phyloP scores from a whole-genome alignment of 2,113 vertebrate species.

The Jacana jacana region DNA sequence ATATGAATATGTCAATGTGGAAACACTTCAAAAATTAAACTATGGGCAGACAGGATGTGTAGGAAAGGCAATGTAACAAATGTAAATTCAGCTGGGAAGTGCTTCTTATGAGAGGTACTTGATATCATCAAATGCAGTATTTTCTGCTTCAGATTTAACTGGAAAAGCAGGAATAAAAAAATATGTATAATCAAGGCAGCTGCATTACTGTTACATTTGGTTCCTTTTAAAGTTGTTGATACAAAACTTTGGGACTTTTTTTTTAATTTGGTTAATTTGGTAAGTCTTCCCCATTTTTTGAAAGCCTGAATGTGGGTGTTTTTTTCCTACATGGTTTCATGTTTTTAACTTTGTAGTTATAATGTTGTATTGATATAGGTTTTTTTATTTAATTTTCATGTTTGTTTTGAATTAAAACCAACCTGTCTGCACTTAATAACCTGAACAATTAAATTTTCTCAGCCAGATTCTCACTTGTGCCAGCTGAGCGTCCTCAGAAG shows the following conservation, averaged over 20 bases:
- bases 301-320: neutral
- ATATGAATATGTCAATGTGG: neutral
- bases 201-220: neutral
- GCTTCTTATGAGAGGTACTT: neutral
- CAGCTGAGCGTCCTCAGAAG: constrained; percentile 35
- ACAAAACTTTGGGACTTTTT: neutral
- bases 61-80: neutral
- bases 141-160: neutral
- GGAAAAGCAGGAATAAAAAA: constrained; percentile 19
- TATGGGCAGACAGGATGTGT: neutral
- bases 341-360: neutral
- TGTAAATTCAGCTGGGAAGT: neutral
- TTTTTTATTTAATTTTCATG: constrained; percentile 27
- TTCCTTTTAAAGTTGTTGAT: neutral
- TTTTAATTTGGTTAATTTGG: neutral
- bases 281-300: neutral
- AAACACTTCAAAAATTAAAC: neutral
- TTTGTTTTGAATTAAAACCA: constrained; percentile 56
- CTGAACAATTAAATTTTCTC: constrained; percentile 55
- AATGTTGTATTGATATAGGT: neutral
- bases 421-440: constrained; percentile 56
- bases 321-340: neutral
- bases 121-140: neutral
- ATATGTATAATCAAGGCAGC: neutral
- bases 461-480: constrained; percentile 32